Percentiles rank a stretch among this genome's conserved stretches.
These are phyloP conservation scores for Lamprologus tigripictilis DNA, from an alignment of 2,113 vertebrate species.

Conservation along the genomic window DNA sequence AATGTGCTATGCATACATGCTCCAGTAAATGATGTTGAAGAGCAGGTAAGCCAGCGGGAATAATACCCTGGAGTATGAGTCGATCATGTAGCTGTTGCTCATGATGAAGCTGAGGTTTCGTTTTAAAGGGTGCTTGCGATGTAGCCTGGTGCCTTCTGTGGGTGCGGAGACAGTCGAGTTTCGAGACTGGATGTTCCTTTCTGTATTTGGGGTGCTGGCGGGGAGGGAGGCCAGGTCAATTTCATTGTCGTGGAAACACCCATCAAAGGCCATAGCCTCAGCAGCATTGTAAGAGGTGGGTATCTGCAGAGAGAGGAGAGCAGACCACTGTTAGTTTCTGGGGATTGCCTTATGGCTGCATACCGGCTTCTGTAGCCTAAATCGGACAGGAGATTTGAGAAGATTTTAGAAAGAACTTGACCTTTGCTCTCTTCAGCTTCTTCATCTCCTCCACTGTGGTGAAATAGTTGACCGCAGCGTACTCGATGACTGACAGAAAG, in stretches of 20 bases:
- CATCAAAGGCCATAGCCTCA: conserved; percentile 83
- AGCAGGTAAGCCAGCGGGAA: conserved; percentile 85
- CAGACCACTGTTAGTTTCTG: background rate
- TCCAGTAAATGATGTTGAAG: conserved; percentile 93
- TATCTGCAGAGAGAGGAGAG: conserved; percentile 55
- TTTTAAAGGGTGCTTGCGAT: conserved; percentile 72
- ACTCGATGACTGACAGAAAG: conserved; percentile 87
- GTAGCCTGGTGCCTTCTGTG: conserved; percentile 62
- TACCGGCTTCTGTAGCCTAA: background rate
- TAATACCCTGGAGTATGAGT: conserved; percentile 85
- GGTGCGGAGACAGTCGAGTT: conserved; percentile 55
- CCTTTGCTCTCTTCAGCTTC: conserved; percentile 58
- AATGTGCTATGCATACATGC: conserved; percentile 74
- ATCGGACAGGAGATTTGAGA: background rate
- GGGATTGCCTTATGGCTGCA: background rate
- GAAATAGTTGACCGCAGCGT: conserved; percentile 87
- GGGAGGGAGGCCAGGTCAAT: conserved; percentile 69
- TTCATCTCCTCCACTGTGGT: conserved; percentile 84
- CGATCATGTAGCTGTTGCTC: conserved; percentile 87
- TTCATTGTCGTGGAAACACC: conserved; percentile 80
- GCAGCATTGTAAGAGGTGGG: conserved; percentile 72
- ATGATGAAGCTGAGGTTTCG: conserved; percentile 79
- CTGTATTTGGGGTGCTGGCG: conserved; percentile 56
- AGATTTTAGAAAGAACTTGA: background rate
- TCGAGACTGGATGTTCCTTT: conserved; percentile 42